Base-by-base conservation (phyloP, 2,888 invertebrate species). In the Brachypterus glaber region DNA sequence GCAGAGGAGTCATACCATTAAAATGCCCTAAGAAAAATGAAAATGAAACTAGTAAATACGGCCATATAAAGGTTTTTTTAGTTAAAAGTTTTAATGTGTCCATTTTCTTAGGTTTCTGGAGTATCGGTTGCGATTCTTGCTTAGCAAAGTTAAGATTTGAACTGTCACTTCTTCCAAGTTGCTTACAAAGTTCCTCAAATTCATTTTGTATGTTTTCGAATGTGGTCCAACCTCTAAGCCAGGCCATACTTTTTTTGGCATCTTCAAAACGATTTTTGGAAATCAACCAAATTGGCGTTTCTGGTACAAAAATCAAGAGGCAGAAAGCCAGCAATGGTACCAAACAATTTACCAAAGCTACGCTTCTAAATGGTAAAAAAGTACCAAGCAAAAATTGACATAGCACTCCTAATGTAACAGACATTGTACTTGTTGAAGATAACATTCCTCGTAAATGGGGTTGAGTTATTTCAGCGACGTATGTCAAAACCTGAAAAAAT, bases 401-500 rank as follows among this genome's bases (percentile, higher is more conserved):
- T 55, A 86, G 79, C 14, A 84, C 73, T 1, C 87, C 87, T 1
- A 79, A 63, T 42, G 85, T 84, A 47, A 86, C 79, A 47, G 82
- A 74, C 63, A 83, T 76, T 1, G 82, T 77, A 43, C 85, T 82
- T 12, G 83, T 77, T 4, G 86, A 83, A 0, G 84, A 71, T 2
- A 84, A 66, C 49, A 79, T 72, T 1, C 87, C 87, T 17, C 87
- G 73, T 24, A 86, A 70, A 53, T 82, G 78, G 0, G 87, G 86
- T 58, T 86, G 80, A 1, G 85, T 83, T 33, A 88, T 77, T 67
- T 88, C 87, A 3, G 87, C 85, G 9, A 87, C 85, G 59, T 87
- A 88, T 0, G 86, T 86, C 50, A 87, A 63, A 17, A 85, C 80
- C 81, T 82, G 53, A 17, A 58, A 57, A 43, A 41, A 44, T n/a